Percentiles rank a stretch among this genome's conserved stretches.
phyloP scores from a whole-genome alignment of 64 coral and sea anemone genomes.

The Porites australiensis region DNA sequence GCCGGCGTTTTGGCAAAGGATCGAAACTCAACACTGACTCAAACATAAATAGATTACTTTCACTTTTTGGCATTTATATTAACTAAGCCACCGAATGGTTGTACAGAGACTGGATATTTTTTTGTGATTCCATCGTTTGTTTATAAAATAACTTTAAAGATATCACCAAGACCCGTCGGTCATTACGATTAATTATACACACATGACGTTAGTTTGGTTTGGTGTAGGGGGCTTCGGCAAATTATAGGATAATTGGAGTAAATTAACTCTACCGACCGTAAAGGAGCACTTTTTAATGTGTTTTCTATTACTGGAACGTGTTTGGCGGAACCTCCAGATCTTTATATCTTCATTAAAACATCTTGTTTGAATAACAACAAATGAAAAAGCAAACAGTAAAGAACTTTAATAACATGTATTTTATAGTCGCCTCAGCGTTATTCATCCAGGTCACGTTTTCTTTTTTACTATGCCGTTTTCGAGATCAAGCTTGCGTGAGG shows the following conservation, averaged over 20 bases:
- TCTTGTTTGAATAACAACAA: not conserved
- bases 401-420: too few species aligned
- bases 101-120: not conserved
- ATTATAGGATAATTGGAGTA: constrained; percentile 39
- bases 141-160: constrained; percentile 4
- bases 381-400: too few species aligned
- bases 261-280: not conserved
- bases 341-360: not conserved
- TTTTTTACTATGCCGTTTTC: too few species aligned
- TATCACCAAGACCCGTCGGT: not conserved
- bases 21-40: too few species aligned
- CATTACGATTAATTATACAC: constrained; percentile 8
- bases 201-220: not conserved
- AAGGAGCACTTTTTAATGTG: constrained; percentile 14
- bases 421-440: too few species aligned
- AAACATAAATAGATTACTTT: too few species aligned
- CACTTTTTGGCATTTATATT: too few species aligned
- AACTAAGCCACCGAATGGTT: not conserved
- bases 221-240: not conserved
- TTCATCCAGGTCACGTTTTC: too few species aligned
- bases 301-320: not conserved
- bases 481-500: too few species aligned
- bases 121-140: not conserved
- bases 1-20: too few species aligned
- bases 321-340: not conserved